phyloP scores from a whole-genome alignment of 1,140 invertebrate genomes.

The Scaptodrosophila lebanonensis region DNA sequence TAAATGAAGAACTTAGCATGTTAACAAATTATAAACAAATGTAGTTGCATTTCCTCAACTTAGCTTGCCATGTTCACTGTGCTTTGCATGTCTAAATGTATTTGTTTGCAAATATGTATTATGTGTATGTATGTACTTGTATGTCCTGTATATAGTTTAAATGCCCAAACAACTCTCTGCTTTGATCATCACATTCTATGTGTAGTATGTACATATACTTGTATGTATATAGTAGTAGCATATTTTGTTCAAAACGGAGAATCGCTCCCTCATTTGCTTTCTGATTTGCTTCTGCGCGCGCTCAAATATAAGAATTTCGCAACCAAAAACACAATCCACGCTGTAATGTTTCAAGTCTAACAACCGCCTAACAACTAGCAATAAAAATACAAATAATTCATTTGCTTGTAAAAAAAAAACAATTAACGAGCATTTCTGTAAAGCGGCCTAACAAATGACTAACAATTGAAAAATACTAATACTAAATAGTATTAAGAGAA shows the following conservation, averaged over 20 bases:
- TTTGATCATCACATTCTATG: constrained; percentile 49
- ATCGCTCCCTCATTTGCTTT: constrained; percentile 54
- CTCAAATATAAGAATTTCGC: constrained; percentile 39
- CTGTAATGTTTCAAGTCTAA: constrained; percentile 61
- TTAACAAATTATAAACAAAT: constrained; percentile 13
- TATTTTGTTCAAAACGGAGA: constrained; percentile 39
- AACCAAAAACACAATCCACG: constrained; percentile 64
- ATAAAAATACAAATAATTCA: constrained; percentile 29
- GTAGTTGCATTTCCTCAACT: constrained; percentile 34
- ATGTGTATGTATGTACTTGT: constrained; percentile 23
- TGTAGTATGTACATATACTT: constrained; percentile 38
- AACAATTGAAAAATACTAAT: constrained; percentile 23
- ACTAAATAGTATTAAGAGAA: constrained; percentile 8
- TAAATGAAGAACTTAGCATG: constrained; percentile 43
- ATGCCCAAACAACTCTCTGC: constrained; percentile 49
- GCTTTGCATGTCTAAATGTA: constrained; percentile 39
- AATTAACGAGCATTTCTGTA: constrained; percentile 49
- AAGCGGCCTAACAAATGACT: constrained; percentile 43
- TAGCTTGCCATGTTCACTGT: constrained; percentile 25
- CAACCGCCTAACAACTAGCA: constrained; percentile 44
- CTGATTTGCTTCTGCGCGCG: constrained; percentile 52
- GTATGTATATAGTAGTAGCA: constrained; percentile 35
- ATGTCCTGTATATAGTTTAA: constrained; percentile 32
- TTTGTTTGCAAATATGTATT: constrained; percentile 24
- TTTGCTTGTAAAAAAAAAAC: constrained; percentile 18